Evolutionary conservation across 2,888 invertebrate genomes (phyloP).

Genomic region (Scaptomyza polygonia): DNA sequence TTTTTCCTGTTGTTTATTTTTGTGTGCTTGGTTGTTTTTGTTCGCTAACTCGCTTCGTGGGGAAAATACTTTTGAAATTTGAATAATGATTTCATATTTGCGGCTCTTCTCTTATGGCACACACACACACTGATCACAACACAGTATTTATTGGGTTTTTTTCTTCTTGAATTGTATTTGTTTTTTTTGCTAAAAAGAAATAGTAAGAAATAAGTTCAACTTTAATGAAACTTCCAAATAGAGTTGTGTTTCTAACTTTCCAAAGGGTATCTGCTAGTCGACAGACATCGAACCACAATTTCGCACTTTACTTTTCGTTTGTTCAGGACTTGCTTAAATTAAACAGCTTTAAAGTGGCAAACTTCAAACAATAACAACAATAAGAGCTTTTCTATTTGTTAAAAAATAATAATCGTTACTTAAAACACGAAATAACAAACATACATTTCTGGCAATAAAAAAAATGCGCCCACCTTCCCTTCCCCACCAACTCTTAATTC

Average conservation of each 20-base stretch:
- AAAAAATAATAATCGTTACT: conserved; percentile 23
- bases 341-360: neutral
- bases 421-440: neutral
- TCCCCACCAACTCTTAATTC: conserved; percentile 4
- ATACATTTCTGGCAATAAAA: neutral
- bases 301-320: too few relatives aligned
- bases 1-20: conserved; percentile 19
- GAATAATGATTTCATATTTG: conserved; percentile 52
- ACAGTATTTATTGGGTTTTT: neutral
- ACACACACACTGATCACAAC: conserved; percentile 7
- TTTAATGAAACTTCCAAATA: neutral
- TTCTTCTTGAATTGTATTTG: conserved; percentile 5
- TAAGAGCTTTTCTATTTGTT: conserved; percentile 13
- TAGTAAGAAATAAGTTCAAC: neutral
- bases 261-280: conserved; percentile 3
- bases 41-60: conserved; percentile 31
- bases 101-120: conserved; percentile 25
- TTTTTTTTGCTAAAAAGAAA: conserved; percentile 36
- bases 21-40: conserved; percentile 23
- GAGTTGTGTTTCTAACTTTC: neutral
- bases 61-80: conserved; percentile 44
- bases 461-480: neutral
- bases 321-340: neutral
- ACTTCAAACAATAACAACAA: neutral
- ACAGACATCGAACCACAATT: neutral